Percentiles rank a stretch among this genome's conserved stretches.
phyloP scores from a whole-genome alignment of 1,140 invertebrate species.

The Diprion similis region DNA sequence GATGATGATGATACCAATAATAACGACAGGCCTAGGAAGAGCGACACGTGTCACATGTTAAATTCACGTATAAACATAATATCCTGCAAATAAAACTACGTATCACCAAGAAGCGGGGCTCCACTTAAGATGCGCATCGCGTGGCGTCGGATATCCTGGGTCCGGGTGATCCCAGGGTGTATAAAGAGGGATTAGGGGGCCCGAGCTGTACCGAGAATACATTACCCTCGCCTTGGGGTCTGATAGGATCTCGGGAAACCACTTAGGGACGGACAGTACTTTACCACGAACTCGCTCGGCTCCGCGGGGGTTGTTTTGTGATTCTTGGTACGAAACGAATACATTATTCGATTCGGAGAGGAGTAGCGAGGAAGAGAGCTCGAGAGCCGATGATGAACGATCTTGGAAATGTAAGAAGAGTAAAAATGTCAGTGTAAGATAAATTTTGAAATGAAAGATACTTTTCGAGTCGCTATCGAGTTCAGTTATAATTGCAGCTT shows the following conservation, averaged over 20 bases:
- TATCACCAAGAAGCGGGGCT: not conserved
- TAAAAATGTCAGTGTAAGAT: not conserved
- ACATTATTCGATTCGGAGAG: not conserved
- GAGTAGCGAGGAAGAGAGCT: no score
- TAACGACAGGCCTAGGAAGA: no score
- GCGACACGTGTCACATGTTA: no score
- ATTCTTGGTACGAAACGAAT: not conserved
- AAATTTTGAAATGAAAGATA: no score
- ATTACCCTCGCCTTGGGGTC: slow-evolving; percentile 7
- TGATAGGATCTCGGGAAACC: slow-evolving; percentile 7
- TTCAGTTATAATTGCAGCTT: no score
- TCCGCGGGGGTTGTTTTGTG: not conserved
- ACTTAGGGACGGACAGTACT: not conserved
- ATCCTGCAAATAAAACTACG: no score
- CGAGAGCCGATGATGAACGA: not conserved
- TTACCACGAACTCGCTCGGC: not conserved
- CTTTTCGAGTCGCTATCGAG: no score
- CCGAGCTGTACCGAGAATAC: slow-evolving; percentile 3
- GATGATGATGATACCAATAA: no score
- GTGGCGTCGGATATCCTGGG: slow-evolving; percentile 13
- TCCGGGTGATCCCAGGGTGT: not conserved
- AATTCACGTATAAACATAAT: no score
- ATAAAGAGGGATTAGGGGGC: not conserved
- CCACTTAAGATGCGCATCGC: not conserved
- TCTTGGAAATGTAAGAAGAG: not conserved